These are phyloP conservation scores for Ostrea denselamellosa DNA, from an alignment of 1,140 invertebrate species.

Conservation along the genomic window DNA sequence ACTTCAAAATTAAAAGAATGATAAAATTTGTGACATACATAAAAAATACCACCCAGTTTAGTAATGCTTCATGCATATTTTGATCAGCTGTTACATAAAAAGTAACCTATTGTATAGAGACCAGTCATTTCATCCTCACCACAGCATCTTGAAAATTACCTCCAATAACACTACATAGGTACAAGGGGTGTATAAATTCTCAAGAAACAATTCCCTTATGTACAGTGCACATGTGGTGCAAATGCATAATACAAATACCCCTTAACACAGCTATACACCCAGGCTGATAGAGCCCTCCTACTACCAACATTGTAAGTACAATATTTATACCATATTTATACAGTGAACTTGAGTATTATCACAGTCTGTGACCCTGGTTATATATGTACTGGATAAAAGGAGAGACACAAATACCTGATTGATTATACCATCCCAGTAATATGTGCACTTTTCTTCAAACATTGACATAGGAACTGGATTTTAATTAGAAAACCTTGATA, in stretches of 20 bases:
- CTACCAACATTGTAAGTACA: not conserved
- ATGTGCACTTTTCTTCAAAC: not conserved
- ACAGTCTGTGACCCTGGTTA: constrained; percentile 24
- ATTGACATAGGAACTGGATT: not conserved
- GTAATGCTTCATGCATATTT: not conserved
- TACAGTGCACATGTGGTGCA: not conserved
- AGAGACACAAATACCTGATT: not conserved
- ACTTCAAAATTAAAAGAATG: not conserved
- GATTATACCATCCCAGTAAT: not conserved
- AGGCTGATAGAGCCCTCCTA: not conserved
- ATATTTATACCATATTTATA: constrained; percentile 1
- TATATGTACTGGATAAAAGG: not conserved
- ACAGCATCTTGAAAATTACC: not conserved
- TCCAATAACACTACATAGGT: not conserved
- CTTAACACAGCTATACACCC: not conserved
- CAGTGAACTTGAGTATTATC: constrained; percentile 36
- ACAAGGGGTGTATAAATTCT: not conserved
- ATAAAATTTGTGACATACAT: not conserved
- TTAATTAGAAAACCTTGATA: not conserved
- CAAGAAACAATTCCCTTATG: not conserved
- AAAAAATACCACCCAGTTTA: not conserved
- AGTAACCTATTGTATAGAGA: not conserved
- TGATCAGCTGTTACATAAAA: not conserved
- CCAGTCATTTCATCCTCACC: not conserved
- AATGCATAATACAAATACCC: too few species aligned